These are phyloP conservation scores for Heteromurus nitidus DNA, from an alignment of 2,888 invertebrate genomes.

Conservation along the genomic window DNA sequence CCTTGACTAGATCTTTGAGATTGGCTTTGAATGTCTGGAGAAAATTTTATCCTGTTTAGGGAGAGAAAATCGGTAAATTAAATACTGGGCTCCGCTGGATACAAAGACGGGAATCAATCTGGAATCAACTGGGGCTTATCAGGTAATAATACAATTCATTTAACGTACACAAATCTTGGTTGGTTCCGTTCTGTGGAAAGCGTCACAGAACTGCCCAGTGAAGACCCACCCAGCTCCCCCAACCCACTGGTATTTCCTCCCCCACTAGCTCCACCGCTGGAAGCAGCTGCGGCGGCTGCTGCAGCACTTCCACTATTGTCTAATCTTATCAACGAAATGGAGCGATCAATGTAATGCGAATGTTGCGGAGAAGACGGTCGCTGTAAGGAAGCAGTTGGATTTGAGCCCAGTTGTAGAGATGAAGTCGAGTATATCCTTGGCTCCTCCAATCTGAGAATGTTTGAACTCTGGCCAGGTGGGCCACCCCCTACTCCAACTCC, in stretches of 20 bases:
- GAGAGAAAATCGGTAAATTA: slow-evolving; percentile 11
- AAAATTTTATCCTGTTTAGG: slow-evolving; percentile 62
- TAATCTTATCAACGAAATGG: slow-evolving; percentile 72
- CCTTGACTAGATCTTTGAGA: slow-evolving; percentile 52
- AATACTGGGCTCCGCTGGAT: too few species aligned
- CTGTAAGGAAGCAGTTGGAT: slow-evolving; percentile 64
- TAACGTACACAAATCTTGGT: slow-evolving; percentile 68
- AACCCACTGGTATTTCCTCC: slow-evolving; percentile 45
- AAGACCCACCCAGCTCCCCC: slow-evolving; percentile 43
- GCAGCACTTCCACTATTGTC: slow-evolving; percentile 70
- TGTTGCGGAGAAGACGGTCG: slow-evolving; percentile 72
- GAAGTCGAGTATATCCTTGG: slow-evolving; percentile 73
- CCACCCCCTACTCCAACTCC: slow-evolving; percentile 57
- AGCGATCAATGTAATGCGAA: slow-evolving; percentile 72
- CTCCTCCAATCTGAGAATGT: slow-evolving; percentile 72
- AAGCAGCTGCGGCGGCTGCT: slow-evolving; percentile 36
- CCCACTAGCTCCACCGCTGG: slow-evolving; percentile 50
- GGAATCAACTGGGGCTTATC: too few species aligned
- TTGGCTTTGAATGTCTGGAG: slow-evolving; percentile 63
- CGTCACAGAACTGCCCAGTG: slow-evolving; percentile 69
- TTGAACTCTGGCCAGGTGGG: slow-evolving; percentile 64
- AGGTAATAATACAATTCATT: slow-evolving; percentile 4
- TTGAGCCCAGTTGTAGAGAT: slow-evolving; percentile 71
- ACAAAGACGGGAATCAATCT: too few species aligned
- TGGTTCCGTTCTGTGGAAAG: slow-evolving; percentile 67